phyloP scores from a whole-genome alignment of 2,797 vertebrate genomes.

The Heteromormyrus szaboi region DNA sequence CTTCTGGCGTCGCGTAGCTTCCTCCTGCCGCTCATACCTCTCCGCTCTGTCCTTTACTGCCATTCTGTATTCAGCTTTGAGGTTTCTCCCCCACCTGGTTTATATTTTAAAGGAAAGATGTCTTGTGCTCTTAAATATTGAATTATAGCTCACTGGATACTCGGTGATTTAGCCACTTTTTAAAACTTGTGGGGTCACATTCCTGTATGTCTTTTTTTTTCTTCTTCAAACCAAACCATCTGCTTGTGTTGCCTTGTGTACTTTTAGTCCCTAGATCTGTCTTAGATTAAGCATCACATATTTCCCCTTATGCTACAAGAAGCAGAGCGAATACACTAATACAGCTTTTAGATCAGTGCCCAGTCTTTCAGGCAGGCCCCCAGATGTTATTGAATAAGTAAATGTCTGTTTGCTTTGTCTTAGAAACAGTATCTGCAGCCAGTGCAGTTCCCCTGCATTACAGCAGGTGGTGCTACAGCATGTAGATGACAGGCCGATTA shows the following conservation, averaged over 20 bases:
- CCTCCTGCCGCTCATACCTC: neutral
- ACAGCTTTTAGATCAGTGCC: neutral
- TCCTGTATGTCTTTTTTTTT: neutral
- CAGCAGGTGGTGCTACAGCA: neutral
- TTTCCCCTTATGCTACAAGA: neutral
- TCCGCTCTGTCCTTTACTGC: neutral
- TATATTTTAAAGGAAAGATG: neutral
- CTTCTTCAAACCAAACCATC: neutral
- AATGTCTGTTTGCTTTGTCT: neutral
- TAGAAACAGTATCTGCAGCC: neutral
- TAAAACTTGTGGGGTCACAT: neutral
- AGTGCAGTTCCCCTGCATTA: neutral
- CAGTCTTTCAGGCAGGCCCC: neutral
- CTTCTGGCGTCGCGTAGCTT: neutral
- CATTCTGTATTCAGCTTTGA: neutral
- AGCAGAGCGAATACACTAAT: neutral
- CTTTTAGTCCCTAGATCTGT: neutral
- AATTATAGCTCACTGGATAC: neutral
- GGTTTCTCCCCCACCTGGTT: neutral
- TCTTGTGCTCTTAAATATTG: slow-evolving; percentile 7
- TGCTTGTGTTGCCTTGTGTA: neutral
- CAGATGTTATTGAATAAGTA: neutral
- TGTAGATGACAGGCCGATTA: neutral
- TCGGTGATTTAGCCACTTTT: neutral
- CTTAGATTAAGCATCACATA: neutral